A percentile compares a stretch with the other conserved stretches of the same genome.
Evolutionary conservation across 2,888 invertebrate genomes (phyloP).

Genomic region (Hoplodrina blanda): DNA sequence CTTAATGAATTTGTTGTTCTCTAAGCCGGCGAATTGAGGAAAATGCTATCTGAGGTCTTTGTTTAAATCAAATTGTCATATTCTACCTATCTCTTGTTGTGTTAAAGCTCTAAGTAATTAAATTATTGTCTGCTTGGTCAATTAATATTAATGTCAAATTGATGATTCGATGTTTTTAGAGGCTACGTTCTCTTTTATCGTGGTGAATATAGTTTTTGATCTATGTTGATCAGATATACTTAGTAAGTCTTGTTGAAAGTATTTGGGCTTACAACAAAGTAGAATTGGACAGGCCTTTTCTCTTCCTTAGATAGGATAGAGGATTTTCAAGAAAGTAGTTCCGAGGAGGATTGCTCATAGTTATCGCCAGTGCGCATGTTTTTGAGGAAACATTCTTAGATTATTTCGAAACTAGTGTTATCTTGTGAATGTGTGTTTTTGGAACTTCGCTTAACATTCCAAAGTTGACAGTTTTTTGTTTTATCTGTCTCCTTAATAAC

Average conservation of each 20-base stretch:
- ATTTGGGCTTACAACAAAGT: background rate
- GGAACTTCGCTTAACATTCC: constrained; percentile 26
- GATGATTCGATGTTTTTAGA: constrained; percentile 1
- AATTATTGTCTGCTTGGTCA: constrained; percentile 5
- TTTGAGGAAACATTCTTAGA: background rate
- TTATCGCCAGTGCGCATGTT: background rate
- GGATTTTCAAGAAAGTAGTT: background rate
- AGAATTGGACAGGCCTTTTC: background rate
- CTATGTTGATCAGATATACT: background rate
- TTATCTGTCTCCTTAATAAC: constrained; percentile 11
- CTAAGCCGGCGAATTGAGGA: constrained; percentile 37
- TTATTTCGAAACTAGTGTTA: constrained; percentile 10
- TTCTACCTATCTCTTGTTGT: constrained; percentile 8
- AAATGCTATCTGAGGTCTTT: constrained; percentile 32
- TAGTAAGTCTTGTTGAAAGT: background rate
- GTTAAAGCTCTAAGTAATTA: background rate
- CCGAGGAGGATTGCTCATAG: background rate
- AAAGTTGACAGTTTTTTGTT: background rate
- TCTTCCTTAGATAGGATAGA: background rate
- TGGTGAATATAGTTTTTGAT: background rate
- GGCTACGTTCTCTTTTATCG: background rate
- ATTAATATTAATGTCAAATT: background rate
- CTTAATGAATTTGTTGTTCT: constrained; percentile 52
- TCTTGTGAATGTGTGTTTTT: constrained; percentile 8
- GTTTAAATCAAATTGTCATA: constrained; percentile 28